These are phyloP conservation scores for Bathybates hornii DNA, from an alignment of 2,113 vertebrate species.

Conservation along the genomic window DNA sequence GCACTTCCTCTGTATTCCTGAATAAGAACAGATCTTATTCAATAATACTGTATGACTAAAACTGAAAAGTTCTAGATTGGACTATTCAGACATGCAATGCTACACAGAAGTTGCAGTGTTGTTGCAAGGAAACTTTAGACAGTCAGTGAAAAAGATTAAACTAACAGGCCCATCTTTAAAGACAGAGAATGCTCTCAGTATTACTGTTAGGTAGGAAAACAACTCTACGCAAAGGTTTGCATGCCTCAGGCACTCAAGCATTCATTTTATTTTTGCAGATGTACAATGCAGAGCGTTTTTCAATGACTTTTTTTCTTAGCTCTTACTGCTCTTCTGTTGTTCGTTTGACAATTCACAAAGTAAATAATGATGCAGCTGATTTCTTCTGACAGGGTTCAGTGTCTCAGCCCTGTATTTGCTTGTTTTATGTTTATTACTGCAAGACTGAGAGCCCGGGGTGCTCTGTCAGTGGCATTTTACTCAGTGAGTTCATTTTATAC, in stretches of 20 bases:
- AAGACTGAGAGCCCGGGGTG: slow-evolving; percentile 18
- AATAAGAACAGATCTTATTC: slow-evolving; percentile 48
- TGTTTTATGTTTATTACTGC: slow-evolving; percentile 66
- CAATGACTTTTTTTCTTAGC: slow-evolving; percentile 11
- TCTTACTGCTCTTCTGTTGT: not conserved
- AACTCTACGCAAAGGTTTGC: not conserved
- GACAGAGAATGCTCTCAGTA: not conserved
- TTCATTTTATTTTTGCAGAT: slow-evolving; percentile 35
- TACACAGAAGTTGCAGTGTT: not conserved
- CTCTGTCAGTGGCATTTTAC: slow-evolving; percentile 25
- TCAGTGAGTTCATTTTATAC: slow-evolving; percentile 41
- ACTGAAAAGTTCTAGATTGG: not conserved
- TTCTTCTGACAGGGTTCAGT: slow-evolving; percentile 34
- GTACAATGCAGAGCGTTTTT: not conserved
- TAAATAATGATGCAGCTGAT: slow-evolving; percentile 64
- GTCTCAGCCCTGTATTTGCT: slow-evolving; percentile 39
- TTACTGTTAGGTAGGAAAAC: not conserved
- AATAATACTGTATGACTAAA: slow-evolving; percentile 8
- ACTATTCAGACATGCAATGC: not conserved
- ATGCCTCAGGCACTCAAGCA: not conserved
- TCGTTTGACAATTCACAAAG: slow-evolving; percentile 30
- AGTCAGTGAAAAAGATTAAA: not conserved
- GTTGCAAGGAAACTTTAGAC: not conserved
- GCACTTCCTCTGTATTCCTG: slow-evolving; percentile 18
- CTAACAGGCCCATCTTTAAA: not conserved